These are phyloP conservation scores for Dascillus cervinus DNA, from an alignment of 2,888 invertebrate genomes.

Conservation along the genomic window DNA sequence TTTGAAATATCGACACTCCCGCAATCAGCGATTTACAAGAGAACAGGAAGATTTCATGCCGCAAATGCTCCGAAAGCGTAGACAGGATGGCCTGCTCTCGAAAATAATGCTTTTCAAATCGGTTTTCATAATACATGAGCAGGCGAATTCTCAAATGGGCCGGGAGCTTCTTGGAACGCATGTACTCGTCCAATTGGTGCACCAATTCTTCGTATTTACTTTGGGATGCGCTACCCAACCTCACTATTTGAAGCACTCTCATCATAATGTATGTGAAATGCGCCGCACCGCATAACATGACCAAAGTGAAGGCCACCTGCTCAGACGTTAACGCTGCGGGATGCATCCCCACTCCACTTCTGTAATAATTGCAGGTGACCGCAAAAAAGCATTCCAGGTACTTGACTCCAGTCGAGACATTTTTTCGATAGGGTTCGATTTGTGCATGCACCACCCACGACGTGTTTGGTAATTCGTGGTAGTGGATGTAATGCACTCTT, in stretches of 20 bases:
- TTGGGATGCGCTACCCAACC: slow-evolving; percentile 28
- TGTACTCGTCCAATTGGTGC: slow-evolving; percentile 39
- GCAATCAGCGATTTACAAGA: slow-evolving; percentile 48
- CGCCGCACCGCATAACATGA: slow-evolving; percentile 23
- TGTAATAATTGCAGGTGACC: slow-evolving; percentile 27
- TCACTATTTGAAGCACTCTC: slow-evolving; percentile 30
- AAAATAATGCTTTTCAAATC: slow-evolving; percentile 40
- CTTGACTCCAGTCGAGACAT: slow-evolving; percentile 1
- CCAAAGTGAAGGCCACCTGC: slow-evolving; percentile 19
- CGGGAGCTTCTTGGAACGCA: slow-evolving; percentile 38
- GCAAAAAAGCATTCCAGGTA: slow-evolving; percentile 20
- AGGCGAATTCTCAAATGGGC: slow-evolving; percentile 34
- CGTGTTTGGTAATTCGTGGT: background rate
- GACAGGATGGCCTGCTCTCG: slow-evolving; percentile 35
- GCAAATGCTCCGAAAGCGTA: slow-evolving; percentile 34
- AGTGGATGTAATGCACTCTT: slow-evolving; percentile 7
- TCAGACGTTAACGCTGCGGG: slow-evolving; percentile 15
- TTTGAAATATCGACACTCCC: slow-evolving; percentile 48
- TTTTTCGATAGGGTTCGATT: slow-evolving; percentile 7
- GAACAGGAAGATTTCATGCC: slow-evolving; percentile 47
- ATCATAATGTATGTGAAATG: slow-evolving; percentile 29
- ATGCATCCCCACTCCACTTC: slow-evolving; percentile 21
- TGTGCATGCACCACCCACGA: slow-evolving; percentile 15
- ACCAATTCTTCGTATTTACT: slow-evolving; percentile 40
- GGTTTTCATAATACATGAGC: slow-evolving; percentile 36